These are phyloP conservation scores for Ammospiza nelsoni DNA, from an alignment of 2,113 vertebrate genomes.

Conservation along the genomic window DNA sequence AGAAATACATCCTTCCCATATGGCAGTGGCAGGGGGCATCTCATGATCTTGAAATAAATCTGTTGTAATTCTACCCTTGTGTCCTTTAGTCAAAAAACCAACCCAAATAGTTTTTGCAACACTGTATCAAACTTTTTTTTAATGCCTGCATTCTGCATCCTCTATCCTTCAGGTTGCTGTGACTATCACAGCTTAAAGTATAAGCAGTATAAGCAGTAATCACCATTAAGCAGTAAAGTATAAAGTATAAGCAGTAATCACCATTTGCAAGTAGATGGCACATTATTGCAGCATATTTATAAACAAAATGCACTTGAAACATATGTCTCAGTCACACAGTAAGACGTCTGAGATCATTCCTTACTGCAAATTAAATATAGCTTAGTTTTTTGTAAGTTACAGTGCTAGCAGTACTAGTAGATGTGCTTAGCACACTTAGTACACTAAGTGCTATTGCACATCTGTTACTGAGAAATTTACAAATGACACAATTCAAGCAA, in stretches of 20 bases:
- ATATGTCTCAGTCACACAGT: not conserved
- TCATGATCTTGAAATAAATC: not conserved
- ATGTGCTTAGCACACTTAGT: not conserved
- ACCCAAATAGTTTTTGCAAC: not conserved
- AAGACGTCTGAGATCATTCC: not conserved
- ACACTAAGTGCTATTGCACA: not conserved
- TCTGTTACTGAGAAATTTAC: not conserved
- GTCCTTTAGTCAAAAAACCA: not conserved
- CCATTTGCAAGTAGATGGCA: slow-evolving; percentile 50
- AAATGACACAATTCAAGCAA: not conserved
- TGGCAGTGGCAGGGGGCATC: too few species aligned
- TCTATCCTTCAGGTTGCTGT: not conserved
- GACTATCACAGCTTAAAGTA: not conserved
- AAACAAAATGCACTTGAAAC: not conserved
- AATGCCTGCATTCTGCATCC: not conserved
- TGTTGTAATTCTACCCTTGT: not conserved
- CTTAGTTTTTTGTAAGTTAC: not conserved
- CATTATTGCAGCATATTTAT: slow-evolving; percentile 35
- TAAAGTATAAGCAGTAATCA: slow-evolving; percentile 12
- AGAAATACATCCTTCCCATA: not conserved
- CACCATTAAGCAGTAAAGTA: slow-evolving; percentile 7
- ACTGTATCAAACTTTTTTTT: not conserved
- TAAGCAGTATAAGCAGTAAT: slow-evolving; percentile 4
- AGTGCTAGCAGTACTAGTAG: not conserved
- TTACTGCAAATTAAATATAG: not conserved